phyloP scores from a whole-genome alignment of 2,888 invertebrate genomes.

The Diabrotica balteata region DNA sequence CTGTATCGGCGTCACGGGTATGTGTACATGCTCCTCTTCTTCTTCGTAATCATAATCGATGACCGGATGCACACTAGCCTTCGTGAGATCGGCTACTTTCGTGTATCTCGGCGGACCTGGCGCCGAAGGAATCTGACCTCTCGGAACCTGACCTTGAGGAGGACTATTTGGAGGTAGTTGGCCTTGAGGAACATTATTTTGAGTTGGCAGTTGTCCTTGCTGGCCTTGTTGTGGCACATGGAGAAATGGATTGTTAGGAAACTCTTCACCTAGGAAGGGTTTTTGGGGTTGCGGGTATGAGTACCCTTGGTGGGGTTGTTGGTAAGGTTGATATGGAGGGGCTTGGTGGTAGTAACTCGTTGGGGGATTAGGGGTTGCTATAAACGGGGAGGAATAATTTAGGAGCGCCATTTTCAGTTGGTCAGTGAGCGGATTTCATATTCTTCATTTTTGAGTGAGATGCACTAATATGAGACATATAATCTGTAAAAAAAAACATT shows the following conservation, averaged over 20 bases:
- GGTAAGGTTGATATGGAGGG: constrained; percentile 37
- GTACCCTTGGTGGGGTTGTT: constrained; percentile 49
- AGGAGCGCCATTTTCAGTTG: constrained; percentile 52
- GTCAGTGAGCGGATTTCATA: too few species aligned
- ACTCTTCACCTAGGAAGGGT: constrained; percentile 60
- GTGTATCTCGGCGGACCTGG: constrained; percentile 66
- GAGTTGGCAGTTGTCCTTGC: constrained; percentile 9
- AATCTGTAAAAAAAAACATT: too few species aligned
- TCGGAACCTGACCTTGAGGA: not conserved
- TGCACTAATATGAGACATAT: too few species aligned
- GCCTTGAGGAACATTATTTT: not conserved
- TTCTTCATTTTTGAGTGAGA: too few species aligned
- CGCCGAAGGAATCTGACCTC: not conserved
- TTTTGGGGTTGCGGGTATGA: constrained; percentile 55
- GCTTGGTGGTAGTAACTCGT: constrained; percentile 47
- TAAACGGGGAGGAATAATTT: constrained; percentile 55
- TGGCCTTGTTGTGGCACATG: constrained; percentile 48
- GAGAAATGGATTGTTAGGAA: constrained; percentile 40
- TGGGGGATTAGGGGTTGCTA: constrained; percentile 51
- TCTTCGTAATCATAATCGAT: constrained; percentile 77
- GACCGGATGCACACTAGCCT: constrained; percentile 72
- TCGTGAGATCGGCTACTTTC: constrained; percentile 67
- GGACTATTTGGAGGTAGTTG: not conserved
- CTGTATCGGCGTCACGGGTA: constrained; percentile 83
- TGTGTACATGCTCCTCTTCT: constrained; percentile 62